Percentiles rank a stretch among this genome's conserved stretches.
Evolutionary conservation across 2,888 invertebrate species (phyloP).

Genomic region (Euplagia quadripunctaria): DNA sequence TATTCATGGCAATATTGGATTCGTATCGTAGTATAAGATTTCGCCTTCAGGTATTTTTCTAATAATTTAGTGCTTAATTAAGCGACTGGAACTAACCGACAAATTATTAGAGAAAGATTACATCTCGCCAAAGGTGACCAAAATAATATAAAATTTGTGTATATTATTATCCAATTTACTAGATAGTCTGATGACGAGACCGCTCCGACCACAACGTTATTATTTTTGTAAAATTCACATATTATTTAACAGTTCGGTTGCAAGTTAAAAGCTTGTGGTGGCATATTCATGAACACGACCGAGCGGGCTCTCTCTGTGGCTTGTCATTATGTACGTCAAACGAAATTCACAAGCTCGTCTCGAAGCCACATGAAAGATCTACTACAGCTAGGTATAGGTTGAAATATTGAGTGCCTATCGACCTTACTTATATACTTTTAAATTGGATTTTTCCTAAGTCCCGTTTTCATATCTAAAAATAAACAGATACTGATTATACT

Average conservation of each 20-base stretch:
- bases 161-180: constrained; percentile 12
- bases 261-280: constrained; percentile 38
- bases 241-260: constrained; percentile 33
- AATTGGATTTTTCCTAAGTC: constrained; percentile 21
- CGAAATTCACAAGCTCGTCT: constrained; percentile 34
- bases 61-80: not conserved
- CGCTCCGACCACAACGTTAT: constrained; percentile 15
- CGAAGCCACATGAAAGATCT: constrained; percentile 11
- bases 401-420: constrained; percentile 6
- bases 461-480: not conserved
- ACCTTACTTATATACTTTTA: not conserved
- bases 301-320: constrained; percentile 13
- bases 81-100: not conserved
- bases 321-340: constrained; percentile 36
- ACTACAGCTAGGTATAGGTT: not conserved
- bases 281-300: constrained; percentile 43
- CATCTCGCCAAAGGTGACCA: not conserved
- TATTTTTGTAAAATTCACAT: constrained; percentile 18
- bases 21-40: not conserved
- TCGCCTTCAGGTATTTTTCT: not conserved
- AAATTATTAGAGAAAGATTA: not conserved
- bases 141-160: not conserved
- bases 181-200: not conserved
- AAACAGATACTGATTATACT: not conserved
- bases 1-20: not conserved